A percentile compares a stretch with the other conserved stretches of the same genome.
These are phyloP conservation scores for Schrankia costaestrigalis DNA, from an alignment of 2,888 invertebrate species.

Conservation along the genomic window DNA sequence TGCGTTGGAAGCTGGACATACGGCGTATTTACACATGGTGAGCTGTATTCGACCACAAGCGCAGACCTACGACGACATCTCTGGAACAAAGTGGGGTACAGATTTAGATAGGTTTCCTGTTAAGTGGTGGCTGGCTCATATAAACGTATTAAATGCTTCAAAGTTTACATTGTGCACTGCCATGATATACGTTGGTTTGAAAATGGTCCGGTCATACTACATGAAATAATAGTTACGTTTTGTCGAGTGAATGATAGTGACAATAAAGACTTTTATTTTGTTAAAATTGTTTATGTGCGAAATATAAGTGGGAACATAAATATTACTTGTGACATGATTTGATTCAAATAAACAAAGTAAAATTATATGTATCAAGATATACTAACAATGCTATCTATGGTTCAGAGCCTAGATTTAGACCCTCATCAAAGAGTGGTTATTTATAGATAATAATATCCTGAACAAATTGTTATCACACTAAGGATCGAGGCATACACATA, in stretches of 20 bases:
- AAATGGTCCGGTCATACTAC: slow-evolving; percentile 35
- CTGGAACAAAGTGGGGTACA: slow-evolving; percentile 40
- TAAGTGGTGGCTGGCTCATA: slow-evolving; percentile 35
- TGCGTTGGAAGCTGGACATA: slow-evolving; percentile 67
- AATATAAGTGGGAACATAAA: too few species aligned
- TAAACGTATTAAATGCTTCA: slow-evolving; percentile 46
- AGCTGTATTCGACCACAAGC: slow-evolving; percentile 66
- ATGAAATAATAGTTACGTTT: slow-evolving; percentile 21
- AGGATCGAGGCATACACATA: too few species aligned
- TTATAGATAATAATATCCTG: too few species aligned
- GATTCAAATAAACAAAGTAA: too few species aligned
- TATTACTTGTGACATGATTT: too few species aligned
- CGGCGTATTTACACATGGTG: slow-evolving; percentile 58
- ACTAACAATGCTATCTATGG: too few species aligned
- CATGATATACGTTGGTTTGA: slow-evolving; percentile 38
- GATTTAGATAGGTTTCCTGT: slow-evolving; percentile 37
- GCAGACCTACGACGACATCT: slow-evolving; percentile 57
- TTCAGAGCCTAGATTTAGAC: too few species aligned
- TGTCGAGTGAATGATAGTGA: slow-evolving; percentile 2
- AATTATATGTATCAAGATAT: too few species aligned
- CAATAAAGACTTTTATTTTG: too few species aligned
- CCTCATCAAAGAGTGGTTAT: too few species aligned
- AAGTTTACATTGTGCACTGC: slow-evolving; percentile 40
- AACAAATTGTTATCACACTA: too few species aligned
- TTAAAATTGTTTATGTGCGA: too few species aligned